These are phyloP conservation scores for Plotosus lineatus DNA, from an alignment of 2,113 vertebrate genomes.

Conservation along the genomic window DNA sequence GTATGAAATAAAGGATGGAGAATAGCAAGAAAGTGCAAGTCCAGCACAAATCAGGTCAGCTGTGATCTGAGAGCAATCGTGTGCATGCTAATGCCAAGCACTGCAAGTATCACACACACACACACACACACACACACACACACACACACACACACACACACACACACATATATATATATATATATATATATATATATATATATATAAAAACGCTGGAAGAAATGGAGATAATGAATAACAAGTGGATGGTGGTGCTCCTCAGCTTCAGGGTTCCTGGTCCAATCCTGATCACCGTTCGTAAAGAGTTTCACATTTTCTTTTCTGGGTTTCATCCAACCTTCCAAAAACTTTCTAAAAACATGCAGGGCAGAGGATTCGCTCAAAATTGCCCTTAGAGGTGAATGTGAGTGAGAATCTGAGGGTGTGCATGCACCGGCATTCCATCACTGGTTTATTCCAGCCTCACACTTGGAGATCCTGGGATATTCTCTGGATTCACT, in stretches of 20 bases:
- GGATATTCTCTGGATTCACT: background rate
- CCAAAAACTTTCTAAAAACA: background rate
- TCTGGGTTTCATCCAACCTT: background rate
- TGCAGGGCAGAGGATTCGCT: too few species aligned
- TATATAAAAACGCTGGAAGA: background rate
- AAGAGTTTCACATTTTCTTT: background rate
- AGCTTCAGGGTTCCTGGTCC: background rate
- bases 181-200: too few species aligned
- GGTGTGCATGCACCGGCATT: background rate
- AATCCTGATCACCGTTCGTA: background rate
- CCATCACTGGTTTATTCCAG: background rate
- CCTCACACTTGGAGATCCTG: background rate
- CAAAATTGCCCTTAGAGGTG: too few species aligned
- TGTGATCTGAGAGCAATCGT: conserved; percentile 64
- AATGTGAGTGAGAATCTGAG: too few species aligned
- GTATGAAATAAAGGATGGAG: conserved; percentile 50
- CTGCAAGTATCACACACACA: too few species aligned
- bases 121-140: too few species aligned
- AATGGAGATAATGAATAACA: background rate
- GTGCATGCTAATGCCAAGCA: background rate
- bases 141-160: too few species aligned
- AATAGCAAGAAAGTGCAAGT: conserved; percentile 43
- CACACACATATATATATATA: too few species aligned
- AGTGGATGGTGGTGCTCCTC: background rate
- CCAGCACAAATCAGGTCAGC: conserved; percentile 51